Evolutionary conservation across 2,113 vertebrate species (phyloP).

Genomic region (Gavia stellata): DNA sequence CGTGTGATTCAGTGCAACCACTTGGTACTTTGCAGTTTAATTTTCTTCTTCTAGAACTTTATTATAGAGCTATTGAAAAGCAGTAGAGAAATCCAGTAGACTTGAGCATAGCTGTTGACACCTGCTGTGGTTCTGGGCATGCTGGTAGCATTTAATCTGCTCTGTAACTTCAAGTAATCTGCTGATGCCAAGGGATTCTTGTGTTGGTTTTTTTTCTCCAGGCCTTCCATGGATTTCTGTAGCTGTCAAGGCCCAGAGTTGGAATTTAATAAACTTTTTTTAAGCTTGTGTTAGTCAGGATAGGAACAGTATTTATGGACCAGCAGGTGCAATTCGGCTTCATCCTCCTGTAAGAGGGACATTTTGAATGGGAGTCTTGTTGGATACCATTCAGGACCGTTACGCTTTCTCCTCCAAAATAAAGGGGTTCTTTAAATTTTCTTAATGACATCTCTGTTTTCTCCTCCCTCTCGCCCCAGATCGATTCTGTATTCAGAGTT

Average conservation of each 20-base stretch:
- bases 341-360: background rate
- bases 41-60: background rate
- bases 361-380: background rate
- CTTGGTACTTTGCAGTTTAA: background rate
- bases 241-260: background rate
- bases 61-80: background rate
- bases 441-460: background rate
- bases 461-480: background rate
- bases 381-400: background rate
- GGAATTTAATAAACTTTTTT: background rate
- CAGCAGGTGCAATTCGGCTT: background rate
- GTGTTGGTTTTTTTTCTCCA: background rate
- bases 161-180: background rate
- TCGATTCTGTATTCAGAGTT: background rate
- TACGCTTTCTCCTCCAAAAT: background rate
- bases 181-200: background rate
- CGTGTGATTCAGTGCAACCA: background rate
- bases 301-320: background rate
- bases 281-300: background rate
- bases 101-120: background rate
- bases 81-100: background rate
- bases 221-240: background rate
- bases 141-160: background rate
- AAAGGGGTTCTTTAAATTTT: background rate
- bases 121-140: background rate